These are phyloP conservation scores for Dolichoris vasculosae DNA, from an alignment of 1,140 invertebrate species.

Conservation along the genomic window DNA sequence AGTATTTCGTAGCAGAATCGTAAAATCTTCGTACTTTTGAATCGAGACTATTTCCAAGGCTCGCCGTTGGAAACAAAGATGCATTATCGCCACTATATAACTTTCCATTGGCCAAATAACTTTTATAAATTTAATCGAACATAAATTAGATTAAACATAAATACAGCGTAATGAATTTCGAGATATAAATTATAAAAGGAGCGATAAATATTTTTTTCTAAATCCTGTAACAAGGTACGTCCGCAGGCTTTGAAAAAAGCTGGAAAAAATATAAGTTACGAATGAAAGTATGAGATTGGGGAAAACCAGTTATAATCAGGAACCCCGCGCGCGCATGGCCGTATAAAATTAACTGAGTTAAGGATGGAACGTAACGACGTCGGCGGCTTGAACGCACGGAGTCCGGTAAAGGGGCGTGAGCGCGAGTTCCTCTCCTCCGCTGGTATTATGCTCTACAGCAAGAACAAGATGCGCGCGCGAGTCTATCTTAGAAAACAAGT, in stretches of 20 bases:
- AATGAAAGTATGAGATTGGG: slow-evolving; percentile 43
- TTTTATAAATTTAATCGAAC: slow-evolving; percentile 14
- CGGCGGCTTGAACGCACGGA: neutral
- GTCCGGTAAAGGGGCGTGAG: slow-evolving; percentile 7
- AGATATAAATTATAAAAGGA: neutral
- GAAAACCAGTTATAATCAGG: slow-evolving; percentile 45
- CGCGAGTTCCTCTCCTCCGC: neutral
- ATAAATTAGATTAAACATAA: slow-evolving; percentile 1
- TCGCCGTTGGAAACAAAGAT: neutral
- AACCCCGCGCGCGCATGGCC: slow-evolving; percentile 1
- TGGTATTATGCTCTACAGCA: neutral
- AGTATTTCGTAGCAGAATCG: neutral
- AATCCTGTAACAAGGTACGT: neutral
- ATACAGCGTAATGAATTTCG: neutral
- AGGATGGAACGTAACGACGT: slow-evolving; percentile 9
- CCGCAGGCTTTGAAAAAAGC: neutral
- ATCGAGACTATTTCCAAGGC: neutral
- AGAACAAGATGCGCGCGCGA: neutral
- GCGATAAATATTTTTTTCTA: slow-evolving; percentile 13
- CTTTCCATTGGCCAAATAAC: neutral
- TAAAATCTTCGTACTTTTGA: neutral
- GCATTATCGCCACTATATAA: neutral
- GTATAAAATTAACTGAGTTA: slow-evolving; percentile 34
- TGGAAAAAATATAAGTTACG: neutral
- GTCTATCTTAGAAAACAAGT: slow-evolving; percentile 43